Conservation (phyloP, 2,113 vertebrate species). For the Pionites leucogaster region DNA sequence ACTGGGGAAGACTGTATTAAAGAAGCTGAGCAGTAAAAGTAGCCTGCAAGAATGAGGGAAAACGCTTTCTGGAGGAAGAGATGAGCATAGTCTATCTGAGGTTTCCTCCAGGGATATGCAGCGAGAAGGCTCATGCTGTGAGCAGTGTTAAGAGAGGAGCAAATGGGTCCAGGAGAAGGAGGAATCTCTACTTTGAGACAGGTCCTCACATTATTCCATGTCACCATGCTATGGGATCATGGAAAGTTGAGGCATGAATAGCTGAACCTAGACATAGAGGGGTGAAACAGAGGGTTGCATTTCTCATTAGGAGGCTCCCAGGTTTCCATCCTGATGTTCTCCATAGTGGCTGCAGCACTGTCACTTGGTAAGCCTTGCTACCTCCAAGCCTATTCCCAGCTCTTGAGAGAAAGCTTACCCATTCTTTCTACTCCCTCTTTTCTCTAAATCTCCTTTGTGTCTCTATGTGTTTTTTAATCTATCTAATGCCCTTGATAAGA, state of each 20-base stretch:
- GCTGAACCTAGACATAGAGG: neutral
- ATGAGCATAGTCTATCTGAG: rapidly evolving
- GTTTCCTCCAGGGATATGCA: neutral
- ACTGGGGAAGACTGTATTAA: neutral
- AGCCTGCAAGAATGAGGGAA: neutral
- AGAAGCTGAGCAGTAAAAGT: neutral
- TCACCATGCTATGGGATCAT: rapidly evolving
- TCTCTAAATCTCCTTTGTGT: neutral
- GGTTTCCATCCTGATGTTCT: neutral
- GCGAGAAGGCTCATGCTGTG: neutral
- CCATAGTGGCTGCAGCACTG: neutral
- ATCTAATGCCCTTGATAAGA: neutral
- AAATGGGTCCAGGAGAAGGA: neutral
- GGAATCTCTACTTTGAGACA: neutral
- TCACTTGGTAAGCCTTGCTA: neutral
- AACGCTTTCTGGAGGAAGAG: neutral
- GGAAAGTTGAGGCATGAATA: neutral
- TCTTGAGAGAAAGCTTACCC: neutral
- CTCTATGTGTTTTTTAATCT: neutral
- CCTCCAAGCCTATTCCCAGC: neutral
- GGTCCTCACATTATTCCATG: rapidly evolving
- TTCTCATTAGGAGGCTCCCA: neutral
- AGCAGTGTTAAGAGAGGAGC: neutral
- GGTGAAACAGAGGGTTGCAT: neutral
- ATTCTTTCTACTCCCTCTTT: neutral